Percentiles rank a stretch among this genome's conserved stretches.
Evolutionary conservation across 2,113 vertebrate genomes (phyloP).

Genomic region (Apodemus sylvaticus): DNA sequence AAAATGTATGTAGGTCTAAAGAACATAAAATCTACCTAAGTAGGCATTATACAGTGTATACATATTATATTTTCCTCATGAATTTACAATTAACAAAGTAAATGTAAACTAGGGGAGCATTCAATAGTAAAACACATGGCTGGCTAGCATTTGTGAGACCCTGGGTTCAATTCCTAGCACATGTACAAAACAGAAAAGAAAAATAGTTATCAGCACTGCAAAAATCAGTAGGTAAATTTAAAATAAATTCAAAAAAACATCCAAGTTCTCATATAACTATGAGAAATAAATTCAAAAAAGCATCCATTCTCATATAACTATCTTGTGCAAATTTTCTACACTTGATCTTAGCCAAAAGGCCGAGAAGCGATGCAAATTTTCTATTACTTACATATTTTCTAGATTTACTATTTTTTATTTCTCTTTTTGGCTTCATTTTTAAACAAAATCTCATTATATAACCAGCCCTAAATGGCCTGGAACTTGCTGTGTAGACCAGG

Average conservation of each 20-base stretch:
- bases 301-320: background rate
- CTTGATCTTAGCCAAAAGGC: no score
- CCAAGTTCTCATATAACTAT: no score
- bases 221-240: constrained; percentile 11
- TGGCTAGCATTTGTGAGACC: background rate
- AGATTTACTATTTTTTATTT: background rate
- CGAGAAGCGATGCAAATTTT: background rate
- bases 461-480: background rate
- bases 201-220: background rate
- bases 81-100: background rate
- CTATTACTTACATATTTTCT: background rate
- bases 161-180: background rate
- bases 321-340: background rate
- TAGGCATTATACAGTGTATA: background rate
- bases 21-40: constrained; percentile 51
- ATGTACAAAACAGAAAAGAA: background rate
- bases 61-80: background rate
- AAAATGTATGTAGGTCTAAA: constrained; percentile 21
- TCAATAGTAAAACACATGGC: background rate
- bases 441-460: background rate
- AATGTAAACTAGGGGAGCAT: background rate
- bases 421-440: background rate
- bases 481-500: background rate
- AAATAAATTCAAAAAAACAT: background rate
- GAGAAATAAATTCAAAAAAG: background rate